phyloP scores from a whole-genome alignment of 23 tunicate species.

The Halocynthia roretzi region DNA sequence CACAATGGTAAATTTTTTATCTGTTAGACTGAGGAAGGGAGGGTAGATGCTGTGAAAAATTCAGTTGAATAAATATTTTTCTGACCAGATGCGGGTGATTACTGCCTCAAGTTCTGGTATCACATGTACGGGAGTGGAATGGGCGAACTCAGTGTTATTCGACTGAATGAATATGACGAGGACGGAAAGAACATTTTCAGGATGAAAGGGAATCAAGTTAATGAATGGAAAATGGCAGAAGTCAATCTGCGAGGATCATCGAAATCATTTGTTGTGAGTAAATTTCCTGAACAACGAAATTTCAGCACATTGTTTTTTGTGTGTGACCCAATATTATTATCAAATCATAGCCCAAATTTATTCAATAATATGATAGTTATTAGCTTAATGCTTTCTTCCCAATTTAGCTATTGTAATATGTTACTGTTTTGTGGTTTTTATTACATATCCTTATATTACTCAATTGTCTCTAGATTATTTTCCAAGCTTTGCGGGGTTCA shows the following conservation, averaged over 20 bases:
- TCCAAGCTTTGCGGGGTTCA: not conserved
- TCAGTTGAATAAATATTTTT: not conserved
- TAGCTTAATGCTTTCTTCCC: too few species aligned
- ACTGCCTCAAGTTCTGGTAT: conserved; percentile 4
- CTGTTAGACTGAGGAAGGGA: not conserved
- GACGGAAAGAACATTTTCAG: not conserved
- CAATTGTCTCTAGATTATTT: not conserved
- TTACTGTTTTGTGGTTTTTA: too few species aligned
- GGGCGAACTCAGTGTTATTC: not conserved
- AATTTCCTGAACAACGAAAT: too few species aligned
- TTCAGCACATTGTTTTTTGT: not conserved
- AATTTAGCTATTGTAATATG: too few species aligned
- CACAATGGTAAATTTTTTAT: not conserved
- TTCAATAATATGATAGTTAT: too few species aligned
- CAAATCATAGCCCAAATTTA: too few species aligned
- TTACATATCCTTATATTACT: too few species aligned
- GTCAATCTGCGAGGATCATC: not conserved
- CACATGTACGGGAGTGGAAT: conserved; percentile 6
- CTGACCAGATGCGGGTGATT: not conserved
- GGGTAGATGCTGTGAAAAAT: not conserved
- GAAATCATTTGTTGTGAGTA: not conserved
- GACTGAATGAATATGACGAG: conserved; percentile 1
- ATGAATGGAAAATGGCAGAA: conserved; percentile 9
- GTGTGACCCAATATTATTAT: too few species aligned
- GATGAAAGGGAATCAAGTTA: not conserved